Conservation (phyloP, 2,113 vertebrate genomes). For the Ginglymostoma cirratum region DNA sequence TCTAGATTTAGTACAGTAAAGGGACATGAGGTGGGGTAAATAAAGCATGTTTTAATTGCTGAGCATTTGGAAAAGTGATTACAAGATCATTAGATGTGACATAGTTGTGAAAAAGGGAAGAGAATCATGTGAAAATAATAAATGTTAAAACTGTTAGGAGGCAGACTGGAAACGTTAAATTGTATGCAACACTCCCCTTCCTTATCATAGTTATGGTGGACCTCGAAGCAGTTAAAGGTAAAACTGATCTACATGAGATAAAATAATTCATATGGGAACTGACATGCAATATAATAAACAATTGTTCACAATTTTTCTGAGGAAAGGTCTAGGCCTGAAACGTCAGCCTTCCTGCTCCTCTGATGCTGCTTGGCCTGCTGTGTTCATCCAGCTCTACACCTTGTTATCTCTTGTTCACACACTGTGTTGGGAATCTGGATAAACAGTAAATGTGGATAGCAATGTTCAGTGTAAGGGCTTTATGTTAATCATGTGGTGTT, state of each 20-base stretch:
- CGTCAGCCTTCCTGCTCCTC: too few species aligned
- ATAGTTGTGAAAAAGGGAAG: not conserved
- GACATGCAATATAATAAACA: not conserved
- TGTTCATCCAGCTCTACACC: too few species aligned
- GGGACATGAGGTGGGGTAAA: not conserved
- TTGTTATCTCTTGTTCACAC: not conserved
- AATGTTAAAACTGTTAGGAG: not conserved
- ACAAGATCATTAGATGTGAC: not conserved
- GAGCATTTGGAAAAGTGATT: not conserved
- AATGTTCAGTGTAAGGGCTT: not conserved
- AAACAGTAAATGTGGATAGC: not conserved
- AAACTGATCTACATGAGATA: too few species aligned
- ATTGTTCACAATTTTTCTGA: not conserved
- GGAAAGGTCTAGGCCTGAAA: too few species aligned
- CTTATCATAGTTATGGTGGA: not conserved
- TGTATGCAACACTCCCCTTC: not conserved
- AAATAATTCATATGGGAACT: not conserved
- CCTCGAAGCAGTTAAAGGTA: not conserved
- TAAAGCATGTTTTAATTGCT: not conserved
- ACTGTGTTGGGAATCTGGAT: not conserved
- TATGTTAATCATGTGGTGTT: not conserved
- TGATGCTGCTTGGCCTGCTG: too few species aligned
- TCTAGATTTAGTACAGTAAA: too few species aligned
- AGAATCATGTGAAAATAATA: not conserved
- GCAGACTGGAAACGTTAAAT: not conserved